A percentile compares a stretch with the other conserved stretches of the same genome.
Evolutionary conservation across 2,888 invertebrate species (phyloP).

Genomic region (Coelopa pilipes): DNA sequence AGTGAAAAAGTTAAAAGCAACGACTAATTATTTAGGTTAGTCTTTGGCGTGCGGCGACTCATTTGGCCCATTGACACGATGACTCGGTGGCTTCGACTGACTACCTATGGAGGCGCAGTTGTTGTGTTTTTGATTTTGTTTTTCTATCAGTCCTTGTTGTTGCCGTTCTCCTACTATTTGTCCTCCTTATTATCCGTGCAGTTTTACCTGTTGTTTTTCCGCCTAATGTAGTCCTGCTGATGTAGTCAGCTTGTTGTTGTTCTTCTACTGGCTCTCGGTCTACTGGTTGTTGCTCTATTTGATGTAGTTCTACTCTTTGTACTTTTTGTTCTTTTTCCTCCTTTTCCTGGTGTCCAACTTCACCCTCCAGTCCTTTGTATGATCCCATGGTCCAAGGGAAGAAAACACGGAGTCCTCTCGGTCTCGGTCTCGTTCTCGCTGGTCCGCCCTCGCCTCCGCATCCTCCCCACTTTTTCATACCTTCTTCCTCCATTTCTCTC

Average conservation of each 20-base stretch:
- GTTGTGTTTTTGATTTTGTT: no score
- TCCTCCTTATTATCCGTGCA: not conserved
- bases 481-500: no score
- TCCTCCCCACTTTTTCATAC: no score
- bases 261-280: no score
- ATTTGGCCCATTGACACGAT: slow-evolving; percentile 11
- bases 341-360: no score
- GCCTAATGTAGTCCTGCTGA: not conserved
- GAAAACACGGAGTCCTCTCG: not conserved
- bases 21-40: slow-evolving; percentile 27
- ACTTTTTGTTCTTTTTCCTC: no score
- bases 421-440: not conserved
- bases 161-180: not conserved
- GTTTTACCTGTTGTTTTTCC: not conserved
- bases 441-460: not conserved
- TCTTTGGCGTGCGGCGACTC: slow-evolving; percentile 25
- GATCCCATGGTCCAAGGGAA: no score
- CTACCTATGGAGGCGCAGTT: not conserved
- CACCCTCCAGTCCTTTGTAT: no score
- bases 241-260: slow-evolving; percentile 3
- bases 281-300: no score
- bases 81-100: not conserved
- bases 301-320: no score
- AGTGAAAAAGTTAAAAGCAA: slow-evolving; percentile 22
- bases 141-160: no score